A percentile compares a stretch with the other conserved stretches of the same genome.
Evolutionary conservation across 2,888 invertebrate genomes (phyloP).

Genomic region (Lasioglossum pauxillum): DNA sequence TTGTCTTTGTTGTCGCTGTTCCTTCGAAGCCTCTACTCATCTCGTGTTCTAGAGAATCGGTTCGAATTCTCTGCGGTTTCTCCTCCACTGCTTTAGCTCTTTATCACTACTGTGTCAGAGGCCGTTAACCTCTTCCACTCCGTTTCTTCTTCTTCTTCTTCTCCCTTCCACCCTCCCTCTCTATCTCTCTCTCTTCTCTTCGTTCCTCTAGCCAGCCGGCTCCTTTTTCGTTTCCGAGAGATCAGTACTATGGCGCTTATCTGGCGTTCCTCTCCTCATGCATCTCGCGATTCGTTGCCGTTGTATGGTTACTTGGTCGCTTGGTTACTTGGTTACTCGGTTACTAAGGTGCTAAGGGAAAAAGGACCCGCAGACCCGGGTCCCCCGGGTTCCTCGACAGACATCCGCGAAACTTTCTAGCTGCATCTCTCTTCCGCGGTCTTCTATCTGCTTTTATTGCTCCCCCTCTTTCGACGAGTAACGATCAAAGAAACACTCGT

Average conservation of each 20-base stretch:
- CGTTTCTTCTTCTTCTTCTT: conserved; percentile 64
- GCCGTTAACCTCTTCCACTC: conserved; percentile 67
- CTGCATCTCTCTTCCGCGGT: conserved; percentile 12
- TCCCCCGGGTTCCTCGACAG: conserved; percentile 6
- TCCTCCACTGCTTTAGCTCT: conserved; percentile 65
- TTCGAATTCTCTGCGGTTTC: conserved; percentile 65
- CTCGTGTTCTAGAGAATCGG: conserved; percentile 47
- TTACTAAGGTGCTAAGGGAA: conserved; percentile 60
- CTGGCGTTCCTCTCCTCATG: conserved; percentile 51
- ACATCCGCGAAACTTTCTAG: conserved; percentile 42
- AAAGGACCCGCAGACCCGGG: conserved; percentile 40
- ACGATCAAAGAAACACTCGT: conserved; percentile 40
- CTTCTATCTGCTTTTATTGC: neutral
- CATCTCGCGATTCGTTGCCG: conserved; percentile 51
- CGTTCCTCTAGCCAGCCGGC: conserved; percentile 31
- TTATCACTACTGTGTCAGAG: conserved; percentile 69
- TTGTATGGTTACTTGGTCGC: conserved; percentile 68
- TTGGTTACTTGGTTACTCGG: conserved; percentile 77
- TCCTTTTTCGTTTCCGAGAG: conserved; percentile 50
- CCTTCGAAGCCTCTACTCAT: conserved; percentile 26
- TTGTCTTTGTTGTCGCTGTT: neutral
- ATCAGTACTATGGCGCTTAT: conserved; percentile 59
- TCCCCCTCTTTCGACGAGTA: neutral
- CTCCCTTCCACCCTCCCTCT: conserved; percentile 24
- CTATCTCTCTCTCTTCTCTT: conserved; percentile 14